These are phyloP conservation scores for Lycaena phlaeas DNA, from an alignment of 2,888 invertebrate genomes.

Conservation along the genomic window DNA sequence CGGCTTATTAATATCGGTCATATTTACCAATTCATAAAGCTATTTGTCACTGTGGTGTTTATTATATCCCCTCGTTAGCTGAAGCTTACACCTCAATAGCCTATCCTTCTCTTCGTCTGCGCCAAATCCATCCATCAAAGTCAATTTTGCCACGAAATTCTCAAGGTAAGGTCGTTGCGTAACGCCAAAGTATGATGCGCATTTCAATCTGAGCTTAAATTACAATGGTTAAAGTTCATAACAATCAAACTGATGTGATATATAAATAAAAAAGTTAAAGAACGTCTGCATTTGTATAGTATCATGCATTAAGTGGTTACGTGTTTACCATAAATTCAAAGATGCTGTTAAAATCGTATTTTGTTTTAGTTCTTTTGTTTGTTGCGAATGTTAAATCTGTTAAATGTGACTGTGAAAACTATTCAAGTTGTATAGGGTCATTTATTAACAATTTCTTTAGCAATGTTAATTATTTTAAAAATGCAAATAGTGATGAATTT, in stretches of 20 bases:
- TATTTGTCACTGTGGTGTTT: too few relatives aligned
- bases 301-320: conserved; percentile 34
- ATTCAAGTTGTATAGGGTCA: conserved; percentile 32
- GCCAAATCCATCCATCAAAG: conserved; percentile 39
- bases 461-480: conserved; percentile 17
- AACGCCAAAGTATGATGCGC: conserved; percentile 12
- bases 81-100: conserved; percentile 22
- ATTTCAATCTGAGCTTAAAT: conserved; percentile 15
- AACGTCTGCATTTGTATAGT: conserved; percentile 42
- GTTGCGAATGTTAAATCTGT: conserved; percentile 22
- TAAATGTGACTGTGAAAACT: conserved; percentile 38
- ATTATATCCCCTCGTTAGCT: conserved; percentile 2
- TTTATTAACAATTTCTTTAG: conserved; percentile 30
- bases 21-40: too few relatives aligned
- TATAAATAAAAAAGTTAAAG: conserved; percentile 14
- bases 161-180: conserved; percentile 35
- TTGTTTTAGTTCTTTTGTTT: conserved; percentile 25
- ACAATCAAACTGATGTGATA: conserved; percentile 9
- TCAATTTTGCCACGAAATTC: conserved; percentile 38
- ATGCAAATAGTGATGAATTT: conserved; percentile 6
- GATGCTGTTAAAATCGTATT: conserved; percentile 18
- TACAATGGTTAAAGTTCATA: conserved; percentile 4
- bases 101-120: conserved; percentile 26
- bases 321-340: conserved; percentile 21
- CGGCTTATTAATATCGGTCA: too few relatives aligned